A percentile compares a stretch with the other conserved stretches of the same genome.
Conservation (phyloP, 2,888 invertebrate species). For the Serripes groenlandicus region DNA sequence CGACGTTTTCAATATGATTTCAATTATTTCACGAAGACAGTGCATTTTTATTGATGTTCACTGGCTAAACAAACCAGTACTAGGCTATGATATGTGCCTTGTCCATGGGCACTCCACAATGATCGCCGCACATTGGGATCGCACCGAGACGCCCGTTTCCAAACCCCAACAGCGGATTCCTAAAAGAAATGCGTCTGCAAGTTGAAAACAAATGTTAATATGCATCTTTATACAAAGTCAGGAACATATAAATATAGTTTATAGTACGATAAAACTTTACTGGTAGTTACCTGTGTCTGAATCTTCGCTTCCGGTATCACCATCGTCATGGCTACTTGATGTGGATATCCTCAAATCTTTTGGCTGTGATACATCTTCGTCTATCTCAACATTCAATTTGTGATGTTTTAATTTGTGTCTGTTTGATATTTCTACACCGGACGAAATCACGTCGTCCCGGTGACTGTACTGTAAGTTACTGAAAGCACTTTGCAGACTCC, state of each 20-base stretch:
- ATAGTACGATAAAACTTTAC: no score
- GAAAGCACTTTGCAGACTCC: background rate
- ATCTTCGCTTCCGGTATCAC: conserved; percentile 40
- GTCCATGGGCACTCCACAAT: background rate
- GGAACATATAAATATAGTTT: no score
- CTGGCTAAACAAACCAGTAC: no score
- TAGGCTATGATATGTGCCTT: background rate
- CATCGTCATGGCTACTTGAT: conserved; percentile 33
- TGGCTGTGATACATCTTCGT: conserved; percentile 27
- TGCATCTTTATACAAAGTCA: no score
- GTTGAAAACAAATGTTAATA: no score
- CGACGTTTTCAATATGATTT: no score
- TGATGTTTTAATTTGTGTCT: conserved; percentile 6
- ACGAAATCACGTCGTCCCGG: background rate
- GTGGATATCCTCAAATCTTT: conserved; percentile 51
- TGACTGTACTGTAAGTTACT: background rate
- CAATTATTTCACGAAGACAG: no score
- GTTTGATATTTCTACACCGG: background rate
- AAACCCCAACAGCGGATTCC: no score
- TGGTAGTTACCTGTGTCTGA: conserved; percentile 38
- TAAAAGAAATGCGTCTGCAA: no score
- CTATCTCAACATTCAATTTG: background rate
- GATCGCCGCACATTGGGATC: background rate
- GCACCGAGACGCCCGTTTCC: background rate
- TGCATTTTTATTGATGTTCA: no score